Conservation (phyloP, 2,113 vertebrate genomes). For the Coreoperca whiteheadi region DNA sequence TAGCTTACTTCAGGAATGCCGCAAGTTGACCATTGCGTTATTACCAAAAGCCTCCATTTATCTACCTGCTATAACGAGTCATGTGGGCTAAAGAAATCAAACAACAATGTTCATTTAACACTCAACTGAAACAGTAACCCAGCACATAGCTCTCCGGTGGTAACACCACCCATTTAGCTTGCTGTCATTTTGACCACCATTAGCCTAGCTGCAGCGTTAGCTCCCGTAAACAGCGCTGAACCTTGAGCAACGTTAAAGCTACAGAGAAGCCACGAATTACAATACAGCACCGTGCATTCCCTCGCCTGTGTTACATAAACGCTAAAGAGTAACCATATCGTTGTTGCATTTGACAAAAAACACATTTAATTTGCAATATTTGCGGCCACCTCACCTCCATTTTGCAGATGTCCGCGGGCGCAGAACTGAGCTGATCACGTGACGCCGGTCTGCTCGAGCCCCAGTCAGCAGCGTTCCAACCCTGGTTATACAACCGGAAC, state of each 20-base stretch:
- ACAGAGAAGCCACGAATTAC: not conserved
- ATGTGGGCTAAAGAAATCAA: no score
- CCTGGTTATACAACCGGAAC: not conserved
- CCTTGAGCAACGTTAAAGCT: not conserved
- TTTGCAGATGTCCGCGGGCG: constrained; percentile 58
- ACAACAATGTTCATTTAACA: not conserved
- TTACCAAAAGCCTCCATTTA: not conserved
- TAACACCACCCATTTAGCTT: not conserved
- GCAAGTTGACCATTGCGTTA: not conserved
- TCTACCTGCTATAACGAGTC: accelerated
- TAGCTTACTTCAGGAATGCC: not conserved
- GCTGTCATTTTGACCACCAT: not conserved
- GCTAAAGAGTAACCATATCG: accelerated
- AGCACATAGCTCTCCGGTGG: no score
- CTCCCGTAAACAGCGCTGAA: not conserved
- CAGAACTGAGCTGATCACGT: constrained; percentile 49
- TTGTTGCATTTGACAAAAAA: not conserved
- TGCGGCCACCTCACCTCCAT: constrained; percentile 74
- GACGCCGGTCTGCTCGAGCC: constrained; percentile 7
- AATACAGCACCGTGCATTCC: accelerated
- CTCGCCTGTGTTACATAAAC: accelerated
- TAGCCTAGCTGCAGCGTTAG: constrained; percentile 35
- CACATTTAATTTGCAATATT: not conserved
- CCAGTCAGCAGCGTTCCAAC: not conserved
- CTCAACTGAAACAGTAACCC: not conserved